Percentiles rank a stretch among this genome's conserved stretches.
Evolutionary conservation across 2,113 vertebrate species (phyloP).

Genomic region (Motacilla tschutschensis): DNA sequence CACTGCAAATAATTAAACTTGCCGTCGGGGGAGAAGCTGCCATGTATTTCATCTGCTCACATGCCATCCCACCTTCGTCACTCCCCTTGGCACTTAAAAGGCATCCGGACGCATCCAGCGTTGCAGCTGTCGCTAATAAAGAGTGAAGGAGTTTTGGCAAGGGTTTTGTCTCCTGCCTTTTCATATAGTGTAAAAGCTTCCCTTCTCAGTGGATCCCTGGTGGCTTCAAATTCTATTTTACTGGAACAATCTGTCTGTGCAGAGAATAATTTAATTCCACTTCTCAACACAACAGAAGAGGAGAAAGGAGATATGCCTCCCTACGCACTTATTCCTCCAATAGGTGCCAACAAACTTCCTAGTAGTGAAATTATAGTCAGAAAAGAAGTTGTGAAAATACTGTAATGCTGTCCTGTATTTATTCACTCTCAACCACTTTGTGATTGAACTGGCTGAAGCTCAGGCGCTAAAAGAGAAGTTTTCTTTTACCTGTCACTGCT

Average conservation of each 20-base stretch:
- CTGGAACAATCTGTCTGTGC: slow-evolving; percentile 71
- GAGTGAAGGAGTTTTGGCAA: slow-evolving; percentile 34
- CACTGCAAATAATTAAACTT: slow-evolving; percentile 72
- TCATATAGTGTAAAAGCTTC: slow-evolving; percentile 58
- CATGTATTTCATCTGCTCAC: slow-evolving; percentile 38
- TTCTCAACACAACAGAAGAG: slow-evolving; percentile 49
- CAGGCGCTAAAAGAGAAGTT: background rate
- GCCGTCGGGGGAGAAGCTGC: slow-evolving; percentile 1
- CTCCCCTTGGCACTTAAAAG: slow-evolving; percentile 43
- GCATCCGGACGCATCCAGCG: slow-evolving; percentile 24
- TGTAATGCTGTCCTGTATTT: background rate
- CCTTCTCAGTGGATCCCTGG: slow-evolving; percentile 60
- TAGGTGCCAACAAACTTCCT: slow-evolving; percentile 33
- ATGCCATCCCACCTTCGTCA: slow-evolving; percentile 39
- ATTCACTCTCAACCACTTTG: background rate
- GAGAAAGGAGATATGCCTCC: background rate
- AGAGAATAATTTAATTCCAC: slow-evolving; percentile 69
- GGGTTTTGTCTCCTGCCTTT: slow-evolving; percentile 53
- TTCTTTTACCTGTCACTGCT: slow-evolving; percentile 1
- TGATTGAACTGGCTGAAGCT: background rate
- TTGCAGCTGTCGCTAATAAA: slow-evolving; percentile 64
- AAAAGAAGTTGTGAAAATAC: slow-evolving; percentile 37
- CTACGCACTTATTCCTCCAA: background rate
- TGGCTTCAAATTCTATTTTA: slow-evolving; percentile 72
- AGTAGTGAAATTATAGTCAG: slow-evolving; percentile 1